Percentiles rank a stretch among this genome's conserved stretches.
Conservation (phyloP, 2,888 invertebrate genomes). For the Eupithecia dodoneata region DNA sequence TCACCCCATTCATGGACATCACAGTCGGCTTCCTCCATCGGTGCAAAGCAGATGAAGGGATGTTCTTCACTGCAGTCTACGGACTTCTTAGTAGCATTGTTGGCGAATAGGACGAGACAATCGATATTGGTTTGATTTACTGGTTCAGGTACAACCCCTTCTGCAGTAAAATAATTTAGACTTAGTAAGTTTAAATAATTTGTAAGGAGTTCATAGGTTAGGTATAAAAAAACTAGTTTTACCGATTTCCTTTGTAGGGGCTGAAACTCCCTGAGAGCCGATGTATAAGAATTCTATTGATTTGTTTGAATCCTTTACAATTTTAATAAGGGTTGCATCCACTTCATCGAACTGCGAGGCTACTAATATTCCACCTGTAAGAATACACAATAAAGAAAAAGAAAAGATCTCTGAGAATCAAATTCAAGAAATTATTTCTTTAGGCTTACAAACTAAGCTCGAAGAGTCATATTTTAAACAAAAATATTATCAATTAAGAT, state of each 20-base stretch:
- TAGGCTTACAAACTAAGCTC: no score
- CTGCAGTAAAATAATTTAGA: not conserved
- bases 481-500: no score
- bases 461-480: no score
- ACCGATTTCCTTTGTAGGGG: not conserved
- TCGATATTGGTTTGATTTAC: not conserved
- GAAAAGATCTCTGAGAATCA: not conserved
- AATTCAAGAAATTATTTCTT: no score
- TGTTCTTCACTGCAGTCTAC: conserved; percentile 6
- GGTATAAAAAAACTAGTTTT: not conserved
- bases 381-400: not conserved
- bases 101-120: not conserved
- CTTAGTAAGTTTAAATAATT: not conserved
- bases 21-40: not conserved
- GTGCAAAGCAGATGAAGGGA: not conserved
- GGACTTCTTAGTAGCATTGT: not conserved
- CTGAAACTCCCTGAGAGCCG: not conserved
- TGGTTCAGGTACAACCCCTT: not conserved
- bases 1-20: not conserved
- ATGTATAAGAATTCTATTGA: not conserved
- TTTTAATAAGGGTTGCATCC: not conserved
- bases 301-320: not conserved
- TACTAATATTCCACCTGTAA: not conserved
- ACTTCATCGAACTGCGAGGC: conserved; percentile 4
- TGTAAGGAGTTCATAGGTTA: not conserved